These are phyloP conservation scores for Tineola bisselliella DNA, from an alignment of 2,888 invertebrate species.

Conservation along the genomic window DNA sequence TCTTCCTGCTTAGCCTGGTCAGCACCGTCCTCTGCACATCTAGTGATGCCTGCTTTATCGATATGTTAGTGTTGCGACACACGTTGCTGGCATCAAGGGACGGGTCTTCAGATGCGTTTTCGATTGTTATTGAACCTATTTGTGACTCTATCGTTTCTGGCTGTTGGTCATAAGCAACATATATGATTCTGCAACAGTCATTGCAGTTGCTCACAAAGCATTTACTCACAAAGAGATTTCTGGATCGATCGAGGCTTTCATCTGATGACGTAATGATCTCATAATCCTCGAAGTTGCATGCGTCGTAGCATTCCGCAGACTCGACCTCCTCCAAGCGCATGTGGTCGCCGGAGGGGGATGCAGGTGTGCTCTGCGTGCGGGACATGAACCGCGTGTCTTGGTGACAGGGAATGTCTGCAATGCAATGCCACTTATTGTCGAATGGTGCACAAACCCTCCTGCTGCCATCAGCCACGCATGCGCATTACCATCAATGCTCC, in stretches of 20 bases:
- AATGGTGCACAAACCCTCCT: no score
- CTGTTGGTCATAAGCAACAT: no score
- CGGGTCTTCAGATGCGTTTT: constrained; percentile 34
- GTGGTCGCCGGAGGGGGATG: no score
- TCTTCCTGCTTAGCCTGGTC: constrained; percentile 76
- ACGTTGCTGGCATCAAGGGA: background rate
- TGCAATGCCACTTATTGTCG: no score
- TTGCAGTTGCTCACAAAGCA: no score
- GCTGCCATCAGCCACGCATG: no score
- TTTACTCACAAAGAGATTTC: background rate
- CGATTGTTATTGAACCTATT: constrained; percentile 32
- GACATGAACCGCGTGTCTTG: constrained; percentile 40
- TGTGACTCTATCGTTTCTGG: constrained; percentile 18
- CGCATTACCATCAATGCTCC: constrained; percentile 57
- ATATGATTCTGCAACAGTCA: no score
- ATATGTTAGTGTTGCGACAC: constrained; percentile 26
- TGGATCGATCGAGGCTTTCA: background rate
- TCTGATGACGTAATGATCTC: constrained; percentile 46
- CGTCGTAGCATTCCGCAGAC: constrained; percentile 43
- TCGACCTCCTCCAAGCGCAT: constrained; percentile 36
- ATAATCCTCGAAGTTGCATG: constrained; percentile 50
- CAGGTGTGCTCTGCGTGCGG: constrained; percentile 32
- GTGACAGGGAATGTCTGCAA: constrained; percentile 52
- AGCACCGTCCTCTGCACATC: constrained; percentile 83
- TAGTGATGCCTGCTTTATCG: constrained; percentile 69